Evolutionary conservation across 1,140 invertebrate species (phyloP).

Genomic region (Lepidurus packardi): DNA sequence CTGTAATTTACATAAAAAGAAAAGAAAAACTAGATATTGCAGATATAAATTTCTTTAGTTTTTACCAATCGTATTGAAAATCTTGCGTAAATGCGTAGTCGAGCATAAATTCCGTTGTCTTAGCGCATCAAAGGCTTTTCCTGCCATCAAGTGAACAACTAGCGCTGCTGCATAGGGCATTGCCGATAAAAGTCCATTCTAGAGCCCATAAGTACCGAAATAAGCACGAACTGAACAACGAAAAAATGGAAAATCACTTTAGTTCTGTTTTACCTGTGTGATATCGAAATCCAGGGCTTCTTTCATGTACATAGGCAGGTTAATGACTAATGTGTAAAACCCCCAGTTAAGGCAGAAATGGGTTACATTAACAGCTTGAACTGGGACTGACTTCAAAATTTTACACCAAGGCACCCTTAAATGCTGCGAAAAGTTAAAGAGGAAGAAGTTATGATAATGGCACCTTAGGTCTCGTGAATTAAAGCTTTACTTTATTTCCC

Average conservation of each 20-base stretch:
- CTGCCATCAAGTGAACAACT: conserved; percentile 37
- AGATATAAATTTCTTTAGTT: conserved; percentile 27
- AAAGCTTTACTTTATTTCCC: conserved; percentile 29
- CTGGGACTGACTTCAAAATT: conserved; percentile 51
- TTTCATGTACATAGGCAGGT: conserved; percentile 55
- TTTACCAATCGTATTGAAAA: conserved; percentile 41
- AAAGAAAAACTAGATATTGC: conserved; percentile 23
- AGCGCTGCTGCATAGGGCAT: conserved; percentile 51
- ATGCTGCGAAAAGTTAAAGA: conserved; percentile 31
- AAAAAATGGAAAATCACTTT: not conserved
- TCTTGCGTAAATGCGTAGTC: conserved; percentile 39
- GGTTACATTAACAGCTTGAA: conserved; percentile 52
- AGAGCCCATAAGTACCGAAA: conserved; percentile 32
- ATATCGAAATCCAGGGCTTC: conserved; percentile 54
- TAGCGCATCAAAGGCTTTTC: conserved; percentile 39
- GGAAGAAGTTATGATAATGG: not conserved
- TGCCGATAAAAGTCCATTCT: conserved; percentile 55
- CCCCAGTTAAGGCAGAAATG: conserved; percentile 59
- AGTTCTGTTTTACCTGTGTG: conserved; percentile 44
- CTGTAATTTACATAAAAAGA: conserved; percentile 33
- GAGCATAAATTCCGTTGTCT: conserved; percentile 36
- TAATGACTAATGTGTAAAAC: conserved; percentile 54
- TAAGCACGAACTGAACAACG: conserved; percentile 23
- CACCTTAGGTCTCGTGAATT: not conserved
- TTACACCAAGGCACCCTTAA: conserved; percentile 47